Conservation (phyloP, 2,888 invertebrate genomes). For the Drosophila merina region DNA sequence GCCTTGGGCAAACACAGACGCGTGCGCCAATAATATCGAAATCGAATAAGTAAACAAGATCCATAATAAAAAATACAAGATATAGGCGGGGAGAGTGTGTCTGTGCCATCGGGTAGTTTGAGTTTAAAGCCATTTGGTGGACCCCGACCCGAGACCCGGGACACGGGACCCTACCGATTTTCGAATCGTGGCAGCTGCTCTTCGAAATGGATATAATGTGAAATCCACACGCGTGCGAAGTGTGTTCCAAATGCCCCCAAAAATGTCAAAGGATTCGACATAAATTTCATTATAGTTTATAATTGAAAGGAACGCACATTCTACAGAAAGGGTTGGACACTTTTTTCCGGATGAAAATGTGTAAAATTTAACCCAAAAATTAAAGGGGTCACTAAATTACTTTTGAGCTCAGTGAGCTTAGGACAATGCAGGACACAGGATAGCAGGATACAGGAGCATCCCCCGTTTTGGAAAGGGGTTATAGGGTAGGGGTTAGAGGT, state of each 20-base stretch:
- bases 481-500: slow-evolving; percentile 23
- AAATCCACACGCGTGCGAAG: slow-evolving; percentile 77
- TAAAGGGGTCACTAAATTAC: slow-evolving; percentile 55
- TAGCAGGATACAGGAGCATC: slow-evolving; percentile 1
- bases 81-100: slow-evolving; percentile 26
- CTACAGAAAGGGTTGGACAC: slow-evolving; percentile 43
- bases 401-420: slow-evolving; percentile 43
- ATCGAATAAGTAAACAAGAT: slow-evolving; percentile 72
- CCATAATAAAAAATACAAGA: slow-evolving; percentile 52
- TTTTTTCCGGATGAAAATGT: slow-evolving; percentile 63
- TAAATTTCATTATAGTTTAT: slow-evolving; percentile 41
- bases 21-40: slow-evolving; percentile 71
- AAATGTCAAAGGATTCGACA: slow-evolving; percentile 34
- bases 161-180: slow-evolving; percentile 18
- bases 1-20: slow-evolving; percentile 55
- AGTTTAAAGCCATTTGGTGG: slow-evolving; percentile 22
- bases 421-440: slow-evolving; percentile 19
- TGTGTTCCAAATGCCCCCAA: slow-evolving; percentile 61
- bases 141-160: background rate
- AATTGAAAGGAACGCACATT: slow-evolving; percentile 24
- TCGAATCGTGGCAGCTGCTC: slow-evolving; percentile 41
- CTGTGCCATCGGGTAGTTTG: slow-evolving; percentile 34
- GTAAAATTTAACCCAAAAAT: slow-evolving; percentile 63
- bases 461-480: slow-evolving; percentile 29
- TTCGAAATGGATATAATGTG: slow-evolving; percentile 46